Evolutionary conservation across 2,888 invertebrate species (phyloP).

Genomic region (Polia nebulosa): DNA sequence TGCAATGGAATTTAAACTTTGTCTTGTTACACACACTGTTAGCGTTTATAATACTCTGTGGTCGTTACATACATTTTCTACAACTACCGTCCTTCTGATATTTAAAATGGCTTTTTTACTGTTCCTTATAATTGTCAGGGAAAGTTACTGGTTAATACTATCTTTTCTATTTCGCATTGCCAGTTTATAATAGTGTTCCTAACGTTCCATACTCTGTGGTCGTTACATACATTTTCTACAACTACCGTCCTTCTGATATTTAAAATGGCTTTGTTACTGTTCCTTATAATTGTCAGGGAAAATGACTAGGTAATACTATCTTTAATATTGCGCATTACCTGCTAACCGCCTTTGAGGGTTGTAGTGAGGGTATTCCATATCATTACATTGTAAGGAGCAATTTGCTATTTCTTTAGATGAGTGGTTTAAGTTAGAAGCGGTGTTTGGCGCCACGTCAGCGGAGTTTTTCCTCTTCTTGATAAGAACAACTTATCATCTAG

Average conservation of each 20-base stretch:
- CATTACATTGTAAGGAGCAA: slow-evolving; percentile 25
- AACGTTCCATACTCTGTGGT: no score
- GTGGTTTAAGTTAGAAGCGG: slow-evolving; percentile 6
- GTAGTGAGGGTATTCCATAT: not conserved
- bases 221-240: not conserved
- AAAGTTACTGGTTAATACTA: slow-evolving; percentile 18
- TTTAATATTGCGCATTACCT: not conserved
- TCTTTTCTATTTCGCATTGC: not conserved
- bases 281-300: not conserved
- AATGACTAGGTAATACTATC: slow-evolving; percentile 14
- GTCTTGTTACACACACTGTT: no score
- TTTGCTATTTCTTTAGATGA: slow-evolving; percentile 38
- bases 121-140: not conserved
- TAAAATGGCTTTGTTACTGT: not conserved
- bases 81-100: not conserved
- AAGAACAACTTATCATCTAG: no score
- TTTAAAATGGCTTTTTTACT: not conserved
- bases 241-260: not conserved
- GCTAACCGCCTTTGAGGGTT: not conserved
- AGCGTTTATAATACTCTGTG: no score
- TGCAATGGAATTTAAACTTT: no score
- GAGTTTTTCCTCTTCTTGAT: not conserved
- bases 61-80: not conserved
- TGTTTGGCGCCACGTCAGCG: no score
- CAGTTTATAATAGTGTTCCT: no score